phyloP scores from a whole-genome alignment of 2,888 invertebrate genomes.

The Diloba caeruleocephala region DNA sequence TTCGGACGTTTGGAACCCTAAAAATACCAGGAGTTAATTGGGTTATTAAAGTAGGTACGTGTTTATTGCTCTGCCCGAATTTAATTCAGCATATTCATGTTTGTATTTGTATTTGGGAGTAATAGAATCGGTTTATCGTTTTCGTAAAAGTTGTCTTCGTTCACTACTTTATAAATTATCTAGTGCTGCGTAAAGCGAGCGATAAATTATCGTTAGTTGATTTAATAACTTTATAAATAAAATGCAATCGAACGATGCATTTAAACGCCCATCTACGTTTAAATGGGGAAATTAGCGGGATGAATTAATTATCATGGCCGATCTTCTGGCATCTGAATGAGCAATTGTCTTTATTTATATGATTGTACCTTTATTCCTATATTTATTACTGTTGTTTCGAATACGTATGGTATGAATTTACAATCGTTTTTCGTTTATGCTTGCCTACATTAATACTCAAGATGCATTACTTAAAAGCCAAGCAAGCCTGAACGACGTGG shows the following conservation, averaged over 20 bases:
- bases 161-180: conserved; percentile 29
- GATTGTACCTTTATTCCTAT: conserved; percentile 27
- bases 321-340: conserved; percentile 50
- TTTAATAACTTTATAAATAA: conserved; percentile 44
- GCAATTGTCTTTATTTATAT: conserved; percentile 50
- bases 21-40: too few species aligned
- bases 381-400: conserved; percentile 40
- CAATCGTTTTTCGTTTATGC: conserved; percentile 29
- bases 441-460: conserved; percentile 7
- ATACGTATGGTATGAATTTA: conserved; percentile 33
- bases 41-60: too few species aligned
- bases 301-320: conserved; percentile 45
- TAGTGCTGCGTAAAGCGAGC: conserved; percentile 15
- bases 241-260: conserved; percentile 41
- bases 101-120: too few species aligned
- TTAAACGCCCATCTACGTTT: conserved; percentile 49
- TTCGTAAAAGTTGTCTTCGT: conserved; percentile 41
- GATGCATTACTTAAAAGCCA: conserved; percentile 24
- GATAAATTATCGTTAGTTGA: conserved; percentile 49
- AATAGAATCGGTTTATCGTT: too few species aligned
- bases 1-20: too few species aligned
- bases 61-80: too few species aligned
- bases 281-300: conserved; percentile 39
- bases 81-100: too few species aligned
- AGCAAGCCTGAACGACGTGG: conserved; percentile 21